phyloP scores from a whole-genome alignment of 1,140 invertebrate species.

The Hermatobates lingyangjiaoensis region DNA sequence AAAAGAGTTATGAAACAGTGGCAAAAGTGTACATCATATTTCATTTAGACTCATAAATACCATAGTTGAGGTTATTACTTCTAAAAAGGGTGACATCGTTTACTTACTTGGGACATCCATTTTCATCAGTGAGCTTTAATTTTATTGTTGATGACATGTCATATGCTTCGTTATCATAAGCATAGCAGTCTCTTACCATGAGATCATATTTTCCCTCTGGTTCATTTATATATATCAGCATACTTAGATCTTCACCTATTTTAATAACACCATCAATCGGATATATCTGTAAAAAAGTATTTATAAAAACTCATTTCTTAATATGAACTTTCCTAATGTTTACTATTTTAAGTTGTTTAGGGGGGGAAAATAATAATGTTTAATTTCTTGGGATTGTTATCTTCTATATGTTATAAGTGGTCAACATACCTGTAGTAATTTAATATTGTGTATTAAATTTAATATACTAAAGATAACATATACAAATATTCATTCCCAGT shows the following conservation, averaged over 20 bases:
- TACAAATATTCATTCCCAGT: too few relatives aligned
- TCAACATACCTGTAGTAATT: too few relatives aligned
- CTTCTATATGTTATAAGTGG: not conserved
- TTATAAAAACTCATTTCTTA: not conserved
- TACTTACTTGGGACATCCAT: slow-evolving; percentile 41
- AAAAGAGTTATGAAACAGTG: not conserved
- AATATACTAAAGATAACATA: too few relatives aligned
- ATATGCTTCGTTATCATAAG: slow-evolving; percentile 44
- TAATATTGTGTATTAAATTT: too few relatives aligned
- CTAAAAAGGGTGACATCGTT: not conserved
- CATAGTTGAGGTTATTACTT: not conserved
- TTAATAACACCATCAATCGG: slow-evolving; percentile 39
- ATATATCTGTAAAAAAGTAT: slow-evolving; percentile 26
- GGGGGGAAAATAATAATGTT: slow-evolving; percentile 1
- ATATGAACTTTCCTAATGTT: not conserved
- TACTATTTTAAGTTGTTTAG: not conserved
- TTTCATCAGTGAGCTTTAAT: slow-evolving; percentile 40
- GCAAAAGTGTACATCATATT: not conserved
- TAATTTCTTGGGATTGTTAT: not conserved
- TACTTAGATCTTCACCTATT: slow-evolving; percentile 47
- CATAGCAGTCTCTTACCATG: slow-evolving; percentile 49
- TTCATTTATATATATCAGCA: slow-evolving; percentile 48
- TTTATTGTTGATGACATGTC: slow-evolving; percentile 34
- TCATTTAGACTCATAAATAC: not conserved
- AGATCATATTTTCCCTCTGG: slow-evolving; percentile 40